Conservation (phyloP, 37 sponge, comb jelly and placozoan genomes). For the Beroe ovata region DNA sequence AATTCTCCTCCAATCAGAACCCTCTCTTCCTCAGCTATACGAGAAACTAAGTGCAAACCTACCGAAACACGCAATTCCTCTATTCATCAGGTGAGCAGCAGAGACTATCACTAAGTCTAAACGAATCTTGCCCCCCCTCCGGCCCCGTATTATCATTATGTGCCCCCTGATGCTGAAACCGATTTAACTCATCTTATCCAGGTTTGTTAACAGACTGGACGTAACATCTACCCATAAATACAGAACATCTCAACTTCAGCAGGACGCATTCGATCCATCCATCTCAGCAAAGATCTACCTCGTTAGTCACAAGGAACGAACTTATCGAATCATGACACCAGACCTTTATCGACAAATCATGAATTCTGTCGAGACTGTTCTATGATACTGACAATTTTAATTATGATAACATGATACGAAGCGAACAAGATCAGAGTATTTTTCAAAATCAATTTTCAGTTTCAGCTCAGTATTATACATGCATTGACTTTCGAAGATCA, state of each 20-base stretch:
- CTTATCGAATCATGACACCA: background rate
- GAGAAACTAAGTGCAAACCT: background rate
- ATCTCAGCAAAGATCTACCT: background rate
- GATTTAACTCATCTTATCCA: no score
- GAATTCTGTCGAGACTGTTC: no score
- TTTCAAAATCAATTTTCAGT: no score
- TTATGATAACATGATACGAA: no score
- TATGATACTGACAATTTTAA: no score
- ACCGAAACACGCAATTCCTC: conserved; percentile 14
- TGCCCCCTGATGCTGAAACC: no score
- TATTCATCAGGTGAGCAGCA: conserved; percentile 22
- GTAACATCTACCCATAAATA: conserved; percentile 33
- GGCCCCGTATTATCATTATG: no score
- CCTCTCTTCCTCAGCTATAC: background rate
- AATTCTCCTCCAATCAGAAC: background rate
- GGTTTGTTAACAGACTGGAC: conserved; percentile 48
- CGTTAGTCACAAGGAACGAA: background rate
- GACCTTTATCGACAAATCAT: background rate
- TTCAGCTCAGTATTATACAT: no score
- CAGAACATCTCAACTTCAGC: conserved; percentile 9
- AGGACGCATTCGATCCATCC: background rate
- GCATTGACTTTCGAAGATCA: no score
- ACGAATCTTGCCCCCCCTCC: background rate
- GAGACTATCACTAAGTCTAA: background rate
- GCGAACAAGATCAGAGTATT: no score